These are phyloP conservation scores for Pseudorhombus dupliciocellatus DNA, from an alignment of 2,113 vertebrate genomes.

Conservation along the genomic window DNA sequence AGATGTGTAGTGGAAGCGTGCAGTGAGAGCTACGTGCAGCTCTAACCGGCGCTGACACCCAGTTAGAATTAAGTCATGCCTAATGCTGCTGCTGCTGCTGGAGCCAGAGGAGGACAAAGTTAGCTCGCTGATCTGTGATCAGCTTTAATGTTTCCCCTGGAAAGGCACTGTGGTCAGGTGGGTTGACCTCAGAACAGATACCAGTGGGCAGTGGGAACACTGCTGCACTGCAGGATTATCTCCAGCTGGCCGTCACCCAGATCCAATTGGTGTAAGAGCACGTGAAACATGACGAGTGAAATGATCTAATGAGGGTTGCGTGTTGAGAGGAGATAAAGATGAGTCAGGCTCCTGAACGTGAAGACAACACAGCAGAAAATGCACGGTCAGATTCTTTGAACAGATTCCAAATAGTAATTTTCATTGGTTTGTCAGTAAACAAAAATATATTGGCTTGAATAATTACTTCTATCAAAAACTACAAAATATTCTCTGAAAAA, in stretches of 20 bases:
- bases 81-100: conserved; percentile 25
- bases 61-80: conserved; percentile 23
- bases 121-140: conserved; percentile 31
- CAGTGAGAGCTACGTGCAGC: conserved; percentile 22
- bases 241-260: conserved; percentile 29
- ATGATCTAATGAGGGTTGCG: conserved; percentile 35
- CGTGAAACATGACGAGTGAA: conserved; percentile 33
- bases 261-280: conserved; percentile 52
- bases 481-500: no score
- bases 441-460: no score
- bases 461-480: no score
- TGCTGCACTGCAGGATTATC: conserved; percentile 51
- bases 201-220: background rate
- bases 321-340: conserved; percentile 9
- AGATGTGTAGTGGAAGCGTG: background rate
- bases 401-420: no score
- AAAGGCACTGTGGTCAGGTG: background rate
- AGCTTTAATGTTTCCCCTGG: background rate
- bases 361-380: no score
- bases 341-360: background rate
- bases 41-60: conserved; percentile 9
- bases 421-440: no score
- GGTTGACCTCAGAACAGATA: conserved; percentile 33
- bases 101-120: conserved; percentile 19
- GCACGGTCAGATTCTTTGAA: no score